Percentiles rank a stretch among this genome's conserved stretches.
Conservation (phyloP, 2,888 invertebrate genomes). For the Abrostola tripartita region DNA sequence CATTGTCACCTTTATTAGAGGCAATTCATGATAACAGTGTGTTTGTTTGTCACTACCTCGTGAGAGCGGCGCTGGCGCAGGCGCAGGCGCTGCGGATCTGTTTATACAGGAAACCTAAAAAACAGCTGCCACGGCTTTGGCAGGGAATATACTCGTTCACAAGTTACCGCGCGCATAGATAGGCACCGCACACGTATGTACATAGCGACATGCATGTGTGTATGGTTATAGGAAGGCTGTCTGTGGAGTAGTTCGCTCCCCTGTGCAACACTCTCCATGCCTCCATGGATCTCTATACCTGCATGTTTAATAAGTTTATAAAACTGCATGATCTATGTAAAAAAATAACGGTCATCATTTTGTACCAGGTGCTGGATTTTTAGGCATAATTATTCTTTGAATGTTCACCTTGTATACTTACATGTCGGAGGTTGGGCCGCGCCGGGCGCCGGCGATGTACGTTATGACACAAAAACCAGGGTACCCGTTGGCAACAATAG, state of each 20-base stretch:
- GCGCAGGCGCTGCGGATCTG: not conserved
- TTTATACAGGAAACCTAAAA: slow-evolving; percentile 2
- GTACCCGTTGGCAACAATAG: slow-evolving; percentile 49
- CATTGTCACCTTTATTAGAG: not conserved
- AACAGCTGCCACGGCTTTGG: not conserved
- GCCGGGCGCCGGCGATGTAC: slow-evolving; percentile 2
- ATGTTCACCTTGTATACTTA: too few species aligned
- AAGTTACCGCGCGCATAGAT: not conserved
- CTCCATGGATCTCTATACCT: too few species aligned
- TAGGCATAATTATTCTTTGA: too few species aligned
- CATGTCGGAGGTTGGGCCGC: too few species aligned
- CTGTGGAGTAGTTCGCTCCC: not conserved
- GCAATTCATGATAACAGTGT: not conserved
- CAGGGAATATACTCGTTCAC: not conserved
- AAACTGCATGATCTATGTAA: too few species aligned
- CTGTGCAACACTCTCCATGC: too few species aligned
- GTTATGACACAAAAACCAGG: slow-evolving; percentile 22
- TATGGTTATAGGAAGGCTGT: not conserved
- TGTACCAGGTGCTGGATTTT: too few species aligned
- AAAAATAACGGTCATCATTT: too few species aligned
- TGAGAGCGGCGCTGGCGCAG: slow-evolving; percentile 2
- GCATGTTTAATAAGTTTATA: too few species aligned
- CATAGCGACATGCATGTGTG: too few species aligned
- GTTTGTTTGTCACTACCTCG: not conserved
- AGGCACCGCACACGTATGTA: not conserved